Evolutionary conservation across 2,888 invertebrate species (phyloP).

Genomic region (Bombyx huttoni): DNA sequence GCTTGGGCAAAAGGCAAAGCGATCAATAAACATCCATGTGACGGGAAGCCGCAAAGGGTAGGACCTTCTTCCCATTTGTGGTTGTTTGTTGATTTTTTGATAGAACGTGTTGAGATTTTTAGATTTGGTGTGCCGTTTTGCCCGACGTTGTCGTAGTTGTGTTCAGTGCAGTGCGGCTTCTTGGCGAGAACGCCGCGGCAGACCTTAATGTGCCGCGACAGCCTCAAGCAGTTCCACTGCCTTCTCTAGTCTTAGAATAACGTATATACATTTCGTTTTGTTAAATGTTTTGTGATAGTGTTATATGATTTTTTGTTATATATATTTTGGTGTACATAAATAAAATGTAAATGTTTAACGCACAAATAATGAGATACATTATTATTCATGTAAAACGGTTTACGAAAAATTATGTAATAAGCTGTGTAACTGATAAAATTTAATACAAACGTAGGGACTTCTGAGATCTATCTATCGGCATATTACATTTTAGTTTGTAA

Average conservation of each 20-base stretch:
- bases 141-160: not conserved
- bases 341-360: constrained; percentile 72
- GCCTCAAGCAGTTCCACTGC: constrained; percentile 33
- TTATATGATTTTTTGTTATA: constrained; percentile 62
- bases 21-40: not conserved
- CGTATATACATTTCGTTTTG: constrained; percentile 42
- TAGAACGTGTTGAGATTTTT: not conserved
- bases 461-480: not conserved
- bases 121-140: not conserved
- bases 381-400: constrained; percentile 26
- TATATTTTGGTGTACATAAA: constrained; percentile 71
- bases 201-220: constrained; percentile 50
- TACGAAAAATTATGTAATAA: constrained; percentile 27
- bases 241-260: constrained; percentile 40
- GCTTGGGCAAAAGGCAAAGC: not conserved
- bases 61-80: no score
- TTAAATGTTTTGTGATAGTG: constrained; percentile 57
- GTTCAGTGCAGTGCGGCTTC: not conserved
- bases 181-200: not conserved
- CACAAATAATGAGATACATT: constrained; percentile 62
- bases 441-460: not conserved
- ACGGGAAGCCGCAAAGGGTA: no score
- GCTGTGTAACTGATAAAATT: constrained; percentile 33
- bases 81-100: not conserved
- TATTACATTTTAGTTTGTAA: not conserved